Conservation (phyloP, 2,797 vertebrate genomes). For the Hipposideros larvatus region DNA sequence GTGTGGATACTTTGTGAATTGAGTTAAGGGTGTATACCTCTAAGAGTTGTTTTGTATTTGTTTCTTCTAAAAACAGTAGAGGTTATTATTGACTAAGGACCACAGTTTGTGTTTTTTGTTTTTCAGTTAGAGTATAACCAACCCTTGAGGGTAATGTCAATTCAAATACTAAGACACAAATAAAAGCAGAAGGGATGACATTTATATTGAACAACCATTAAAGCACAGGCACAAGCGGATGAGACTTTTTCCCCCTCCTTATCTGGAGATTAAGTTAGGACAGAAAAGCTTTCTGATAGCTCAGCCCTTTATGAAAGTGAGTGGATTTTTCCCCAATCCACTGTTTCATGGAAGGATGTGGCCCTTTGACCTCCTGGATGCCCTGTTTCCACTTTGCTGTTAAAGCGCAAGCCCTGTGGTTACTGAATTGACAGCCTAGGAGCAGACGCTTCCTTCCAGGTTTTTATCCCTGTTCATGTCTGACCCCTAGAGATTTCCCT, state of each 20-base stretch:
- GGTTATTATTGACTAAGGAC: not conserved
- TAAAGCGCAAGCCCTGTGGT: not conserved
- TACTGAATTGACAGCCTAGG: not conserved
- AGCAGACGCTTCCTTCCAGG: not conserved
- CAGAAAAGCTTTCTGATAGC: not conserved
- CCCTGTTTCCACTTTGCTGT: not conserved
- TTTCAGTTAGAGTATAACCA: not conserved
- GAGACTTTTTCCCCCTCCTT: not conserved
- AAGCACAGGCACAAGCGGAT: not conserved
- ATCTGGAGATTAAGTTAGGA: not conserved
- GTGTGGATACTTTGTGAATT: not conserved
- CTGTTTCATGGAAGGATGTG: not conserved
- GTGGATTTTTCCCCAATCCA: not conserved
- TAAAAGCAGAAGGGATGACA: not conserved
- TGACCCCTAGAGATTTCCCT: not conserved
- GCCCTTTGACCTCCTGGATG: not conserved
- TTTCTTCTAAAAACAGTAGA: not conserved
- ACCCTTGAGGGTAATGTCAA: not conserved
- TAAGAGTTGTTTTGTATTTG: not conserved
- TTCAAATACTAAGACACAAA: slow-evolving; percentile 16
- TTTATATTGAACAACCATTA: not conserved
- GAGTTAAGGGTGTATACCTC: not conserved
- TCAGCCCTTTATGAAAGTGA: not conserved
- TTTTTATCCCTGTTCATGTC: not conserved
- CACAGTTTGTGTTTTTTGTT: not conserved